Conservation (phyloP, 2,797 vertebrate species). For the Hoplostethus mediterraneus region DNA sequence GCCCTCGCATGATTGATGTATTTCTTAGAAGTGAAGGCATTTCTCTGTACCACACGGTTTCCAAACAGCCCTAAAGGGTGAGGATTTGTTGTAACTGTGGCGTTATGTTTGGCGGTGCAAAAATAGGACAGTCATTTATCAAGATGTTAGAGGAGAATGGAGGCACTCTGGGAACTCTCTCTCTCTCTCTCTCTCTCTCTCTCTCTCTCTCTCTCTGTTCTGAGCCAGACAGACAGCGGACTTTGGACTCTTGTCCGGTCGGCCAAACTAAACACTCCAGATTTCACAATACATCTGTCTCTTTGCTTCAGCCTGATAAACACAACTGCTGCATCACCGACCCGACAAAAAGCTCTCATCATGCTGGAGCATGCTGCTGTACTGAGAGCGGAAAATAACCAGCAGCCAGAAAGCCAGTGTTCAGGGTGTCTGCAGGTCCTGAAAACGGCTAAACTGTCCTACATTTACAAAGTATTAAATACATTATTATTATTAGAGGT, state of each 20-base stretch:
- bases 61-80: background rate
- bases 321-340: slow-evolving; percentile 1
- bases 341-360: background rate
- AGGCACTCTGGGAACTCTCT: background rate
- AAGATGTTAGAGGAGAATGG: background rate
- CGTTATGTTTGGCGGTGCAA: background rate
- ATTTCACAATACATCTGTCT: slow-evolving; percentile 26
- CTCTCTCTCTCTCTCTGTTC: background rate
- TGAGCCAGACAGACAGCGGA: slow-evolving; percentile 15
- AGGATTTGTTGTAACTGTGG: slow-evolving; percentile 3
- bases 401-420: too few relatives aligned
- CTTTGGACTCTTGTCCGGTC: slow-evolving; percentile 28
- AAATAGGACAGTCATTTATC: slow-evolving; percentile 6
- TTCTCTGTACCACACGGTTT: slow-evolving; percentile 1
- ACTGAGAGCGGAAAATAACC: background rate
- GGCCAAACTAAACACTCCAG: slow-evolving; percentile 40
- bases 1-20: background rate
- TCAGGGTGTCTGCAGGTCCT: background rate
- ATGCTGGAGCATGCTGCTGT: background rate
- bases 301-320: slow-evolving; percentile 30
- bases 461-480: too few relatives aligned
- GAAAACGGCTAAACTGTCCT: background rate
- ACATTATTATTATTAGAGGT: too few relatives aligned
- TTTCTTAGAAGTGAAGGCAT: background rate
- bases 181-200: slow-evolving; percentile 8